Conservation (phyloP, 2,113 vertebrate genomes). For the Oryzias melastigma region DNA sequence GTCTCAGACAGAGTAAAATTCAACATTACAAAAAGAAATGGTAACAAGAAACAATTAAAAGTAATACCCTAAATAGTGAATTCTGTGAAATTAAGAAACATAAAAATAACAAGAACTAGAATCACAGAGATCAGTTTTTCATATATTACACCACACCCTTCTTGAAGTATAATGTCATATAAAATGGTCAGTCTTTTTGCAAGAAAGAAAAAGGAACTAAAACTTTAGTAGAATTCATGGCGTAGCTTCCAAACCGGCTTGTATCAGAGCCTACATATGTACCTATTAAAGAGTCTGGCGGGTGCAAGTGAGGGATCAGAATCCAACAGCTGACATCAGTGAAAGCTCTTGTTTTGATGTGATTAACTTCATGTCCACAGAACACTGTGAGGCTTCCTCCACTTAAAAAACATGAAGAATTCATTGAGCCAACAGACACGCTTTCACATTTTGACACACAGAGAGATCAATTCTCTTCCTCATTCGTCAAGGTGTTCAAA, state of each 20-base stretch:
- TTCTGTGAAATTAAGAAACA: conserved; percentile 82
- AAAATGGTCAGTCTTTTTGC: not conserved
- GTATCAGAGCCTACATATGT: no score
- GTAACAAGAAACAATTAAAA: no score
- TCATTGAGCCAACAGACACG: conserved; percentile 40
- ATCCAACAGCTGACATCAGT: conserved; percentile 65
- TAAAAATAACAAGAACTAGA: conserved; percentile 25
- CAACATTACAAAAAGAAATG: no score
- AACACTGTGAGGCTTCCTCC: not conserved
- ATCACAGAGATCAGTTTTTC: no score
- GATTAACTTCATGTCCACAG: conserved; percentile 44
- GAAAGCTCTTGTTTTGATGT: conserved; percentile 32
- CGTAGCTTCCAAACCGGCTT: no score
- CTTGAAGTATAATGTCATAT: no score
- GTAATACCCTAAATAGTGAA: conserved; percentile 24
- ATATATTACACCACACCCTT: no score
- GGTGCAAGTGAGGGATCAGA: conserved; percentile 72
- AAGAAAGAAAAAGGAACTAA: conserved; percentile 80
- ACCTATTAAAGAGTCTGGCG: no score
- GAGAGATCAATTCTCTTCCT: conserved; percentile 61
- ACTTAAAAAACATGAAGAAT: conserved; percentile 50
- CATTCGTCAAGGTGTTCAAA: conserved; percentile 60
- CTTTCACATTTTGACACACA: conserved; percentile 53
- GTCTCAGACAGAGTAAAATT: no score
- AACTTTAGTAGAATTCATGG: conserved; percentile 49